Percentiles rank a stretch among this genome's conserved stretches.
Conservation (phyloP, 2,888 invertebrate genomes). For the Electrophaes corylata region DNA sequence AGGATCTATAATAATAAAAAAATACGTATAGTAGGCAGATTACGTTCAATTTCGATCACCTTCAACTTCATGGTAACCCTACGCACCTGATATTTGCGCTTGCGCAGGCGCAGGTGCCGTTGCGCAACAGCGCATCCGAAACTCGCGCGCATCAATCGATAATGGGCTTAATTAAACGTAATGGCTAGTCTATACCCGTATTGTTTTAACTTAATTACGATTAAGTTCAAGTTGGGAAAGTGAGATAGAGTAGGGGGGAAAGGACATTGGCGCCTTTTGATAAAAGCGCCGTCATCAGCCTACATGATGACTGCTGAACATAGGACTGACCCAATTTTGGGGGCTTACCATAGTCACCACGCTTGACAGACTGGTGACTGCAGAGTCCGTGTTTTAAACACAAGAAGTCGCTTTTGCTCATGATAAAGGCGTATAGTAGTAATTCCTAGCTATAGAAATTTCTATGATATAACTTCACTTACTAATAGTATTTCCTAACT, state of each 20-base stretch:
- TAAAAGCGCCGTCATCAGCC: too few species aligned
- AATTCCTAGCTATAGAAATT: too few species aligned
- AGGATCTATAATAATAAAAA: too few species aligned
- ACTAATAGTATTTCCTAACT: background rate
- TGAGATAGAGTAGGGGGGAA: background rate
- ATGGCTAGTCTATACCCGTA: slow-evolving; percentile 25
- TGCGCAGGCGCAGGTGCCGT: slow-evolving; percentile 38
- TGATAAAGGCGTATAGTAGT: too few species aligned
- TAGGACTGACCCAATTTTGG: too few species aligned
- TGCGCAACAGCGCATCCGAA: slow-evolving; percentile 42
- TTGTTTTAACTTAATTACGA: slow-evolving; percentile 38
- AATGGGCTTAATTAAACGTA: slow-evolving; percentile 40
- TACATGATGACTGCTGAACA: too few species aligned
- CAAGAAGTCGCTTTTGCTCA: too few species aligned
- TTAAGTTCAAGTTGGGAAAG: slow-evolving; percentile 3
- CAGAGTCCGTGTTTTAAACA: too few species aligned
- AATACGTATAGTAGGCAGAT: too few species aligned
- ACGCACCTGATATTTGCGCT: slow-evolving; percentile 28
- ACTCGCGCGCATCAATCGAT: slow-evolving; percentile 36
- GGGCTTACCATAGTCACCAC: too few species aligned
- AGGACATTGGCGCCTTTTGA: background rate
- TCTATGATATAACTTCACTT: too few species aligned
- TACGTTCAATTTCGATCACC: background rate
- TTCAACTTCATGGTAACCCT: slow-evolving; percentile 19
- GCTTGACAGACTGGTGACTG: too few species aligned